Conservation (phyloP, 64 coral and sea anemone species). For the Montipora capricornis region DNA sequence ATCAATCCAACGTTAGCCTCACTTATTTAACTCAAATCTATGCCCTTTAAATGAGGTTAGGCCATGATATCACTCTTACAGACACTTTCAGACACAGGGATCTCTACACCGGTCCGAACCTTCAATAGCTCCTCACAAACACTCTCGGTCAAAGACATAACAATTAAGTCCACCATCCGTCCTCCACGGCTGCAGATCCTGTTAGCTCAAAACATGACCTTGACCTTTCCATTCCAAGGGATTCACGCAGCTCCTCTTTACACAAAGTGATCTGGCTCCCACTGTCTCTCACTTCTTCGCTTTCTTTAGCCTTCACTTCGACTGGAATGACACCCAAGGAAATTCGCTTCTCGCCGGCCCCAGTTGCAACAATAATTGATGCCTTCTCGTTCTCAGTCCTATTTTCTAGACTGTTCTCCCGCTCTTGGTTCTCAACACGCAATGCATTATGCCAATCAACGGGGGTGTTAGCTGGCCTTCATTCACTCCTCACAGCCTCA, state of each 20-base stretch:
- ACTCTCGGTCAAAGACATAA: constrained; percentile 7
- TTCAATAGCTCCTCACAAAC: not conserved
- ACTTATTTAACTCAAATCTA: constrained; percentile 8
- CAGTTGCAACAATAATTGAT: constrained; percentile 49
- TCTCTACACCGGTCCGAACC: constrained; percentile 19
- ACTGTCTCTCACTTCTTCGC: constrained; percentile 30
- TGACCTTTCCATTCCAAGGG: not conserved
- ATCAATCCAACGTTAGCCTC: not conserved
- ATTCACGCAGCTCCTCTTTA: constrained; percentile 24
- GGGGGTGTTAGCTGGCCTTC: not conserved
- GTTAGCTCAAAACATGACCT: not conserved
- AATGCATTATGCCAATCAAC: not conserved
- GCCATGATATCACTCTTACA: not conserved
- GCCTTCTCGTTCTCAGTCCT: constrained; percentile 11
- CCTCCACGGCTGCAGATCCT: not conserved
- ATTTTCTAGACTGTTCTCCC: not conserved
- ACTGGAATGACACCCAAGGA: constrained; percentile 27
- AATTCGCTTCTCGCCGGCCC: not conserved
- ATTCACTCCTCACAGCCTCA: not conserved
- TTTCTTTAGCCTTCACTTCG: constrained; percentile 20
- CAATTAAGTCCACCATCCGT: not conserved
- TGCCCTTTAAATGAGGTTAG: constrained; percentile 25
- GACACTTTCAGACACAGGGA: constrained; percentile 5
- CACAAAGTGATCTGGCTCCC: constrained; percentile 61
- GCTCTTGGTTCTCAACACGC: not conserved